These are phyloP conservation scores for Trichonephila clavipes DNA, from an alignment of 1,140 invertebrate genomes.

Conservation along the genomic window DNA sequence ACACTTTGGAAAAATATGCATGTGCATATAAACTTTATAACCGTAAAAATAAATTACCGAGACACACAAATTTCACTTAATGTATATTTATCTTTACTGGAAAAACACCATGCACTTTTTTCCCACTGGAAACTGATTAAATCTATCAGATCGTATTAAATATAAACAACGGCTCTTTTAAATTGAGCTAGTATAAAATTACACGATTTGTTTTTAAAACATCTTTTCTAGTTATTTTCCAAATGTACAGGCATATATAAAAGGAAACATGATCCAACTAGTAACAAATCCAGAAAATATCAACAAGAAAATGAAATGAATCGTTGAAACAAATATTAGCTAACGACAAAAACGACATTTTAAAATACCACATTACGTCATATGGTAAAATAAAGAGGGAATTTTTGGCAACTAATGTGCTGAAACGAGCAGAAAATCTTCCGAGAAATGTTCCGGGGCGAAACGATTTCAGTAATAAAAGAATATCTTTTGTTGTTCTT, in stretches of 20 bases:
- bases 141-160: background rate
- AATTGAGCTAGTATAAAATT: background rate
- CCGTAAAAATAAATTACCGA: no score
- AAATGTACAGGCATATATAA: background rate
- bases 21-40: no score
- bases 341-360: slow-evolving; percentile 7
- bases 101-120: no score
- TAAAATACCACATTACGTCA: slow-evolving; percentile 27
- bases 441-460: background rate
- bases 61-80: no score
- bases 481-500: background rate
- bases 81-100: background rate
- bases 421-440: background rate
- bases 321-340: background rate
- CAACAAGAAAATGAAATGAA: background rate
- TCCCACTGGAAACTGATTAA: background rate
- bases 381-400: slow-evolving; percentile 26
- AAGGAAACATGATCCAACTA: background rate
- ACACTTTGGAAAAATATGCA: no score
- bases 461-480: slow-evolving; percentile 8
- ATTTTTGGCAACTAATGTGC: slow-evolving; percentile 3
- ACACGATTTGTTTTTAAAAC: no score
- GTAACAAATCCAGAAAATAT: background rate
- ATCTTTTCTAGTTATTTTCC: no score
- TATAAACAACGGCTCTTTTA: background rate